phyloP scores from a whole-genome alignment of 2,797 vertebrate species.

The Macroramphosus scolopax region DNA sequence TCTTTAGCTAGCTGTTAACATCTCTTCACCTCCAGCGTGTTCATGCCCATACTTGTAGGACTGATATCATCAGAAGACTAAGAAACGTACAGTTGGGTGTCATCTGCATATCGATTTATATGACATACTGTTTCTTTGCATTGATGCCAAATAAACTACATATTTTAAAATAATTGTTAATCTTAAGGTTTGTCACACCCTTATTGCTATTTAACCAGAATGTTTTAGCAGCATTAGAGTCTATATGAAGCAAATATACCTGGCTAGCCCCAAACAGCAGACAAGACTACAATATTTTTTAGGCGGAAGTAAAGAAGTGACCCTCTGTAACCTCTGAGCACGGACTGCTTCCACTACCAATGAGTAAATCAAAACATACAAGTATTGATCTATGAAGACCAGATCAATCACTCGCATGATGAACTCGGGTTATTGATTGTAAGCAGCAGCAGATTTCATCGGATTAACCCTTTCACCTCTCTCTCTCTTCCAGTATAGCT shows the following conservation, averaged over 20 bases:
- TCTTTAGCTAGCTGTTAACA: no score
- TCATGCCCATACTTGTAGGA: no score
- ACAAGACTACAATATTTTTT: neutral
- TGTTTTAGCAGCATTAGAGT: no score
- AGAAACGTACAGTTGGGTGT: no score
- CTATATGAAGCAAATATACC: constrained; percentile 3
- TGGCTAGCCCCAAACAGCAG: constrained; percentile 10
- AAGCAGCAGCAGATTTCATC: constrained; percentile 3
- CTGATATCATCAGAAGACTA: no score
- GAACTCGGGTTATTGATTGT: neutral
- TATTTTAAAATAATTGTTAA: no score
- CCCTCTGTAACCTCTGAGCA: constrained; percentile 6
- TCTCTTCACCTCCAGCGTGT: no score
- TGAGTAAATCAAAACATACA: constrained; percentile 3
- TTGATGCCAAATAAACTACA: no score
- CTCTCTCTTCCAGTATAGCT: neutral
- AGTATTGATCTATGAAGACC: constrained; percentile 4
- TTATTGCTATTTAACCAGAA: no score
- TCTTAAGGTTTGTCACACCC: no score
- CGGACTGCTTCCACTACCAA: neutral
- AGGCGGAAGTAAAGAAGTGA: constrained; percentile 2
- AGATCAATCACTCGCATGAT: constrained; percentile 4
- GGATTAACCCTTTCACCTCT: constrained; percentile 2
- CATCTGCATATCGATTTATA: no score
- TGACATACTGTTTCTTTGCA: no score